Evolutionary conservation across 2,797 vertebrate genomes (phyloP).

Genomic region (Gallinago stenura): DNA sequence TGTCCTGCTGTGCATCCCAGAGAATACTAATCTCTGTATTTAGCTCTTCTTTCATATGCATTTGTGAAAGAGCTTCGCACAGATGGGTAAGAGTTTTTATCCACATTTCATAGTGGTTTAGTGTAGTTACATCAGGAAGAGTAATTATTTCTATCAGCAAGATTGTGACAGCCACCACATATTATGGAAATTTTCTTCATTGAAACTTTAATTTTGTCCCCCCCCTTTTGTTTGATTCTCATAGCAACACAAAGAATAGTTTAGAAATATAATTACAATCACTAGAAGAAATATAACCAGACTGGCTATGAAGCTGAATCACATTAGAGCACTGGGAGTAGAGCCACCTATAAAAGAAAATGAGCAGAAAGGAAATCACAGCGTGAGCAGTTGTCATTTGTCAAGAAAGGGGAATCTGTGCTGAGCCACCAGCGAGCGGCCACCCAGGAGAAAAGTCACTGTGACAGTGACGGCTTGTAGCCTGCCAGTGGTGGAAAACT

Average conservation of each 20-base stretch:
- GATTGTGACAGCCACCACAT: slow-evolving; percentile 69
- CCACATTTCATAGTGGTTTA: slow-evolving; percentile 11
- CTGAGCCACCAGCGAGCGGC: background rate
- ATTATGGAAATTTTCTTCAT: slow-evolving; percentile 61
- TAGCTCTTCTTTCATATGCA: background rate
- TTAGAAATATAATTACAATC: slow-evolving; percentile 52
- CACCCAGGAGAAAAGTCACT: background rate
- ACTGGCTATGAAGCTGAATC: slow-evolving; percentile 21
- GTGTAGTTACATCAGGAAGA: slow-evolving; percentile 35
- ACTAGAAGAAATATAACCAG: slow-evolving; percentile 39
- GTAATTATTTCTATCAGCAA: slow-evolving; percentile 70
- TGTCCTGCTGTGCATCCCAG: background rate
- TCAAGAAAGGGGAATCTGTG: background rate
- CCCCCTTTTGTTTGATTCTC: slow-evolving; percentile 28
- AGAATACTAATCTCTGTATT: background rate
- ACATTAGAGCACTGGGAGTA: background rate
- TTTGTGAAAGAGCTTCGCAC: slow-evolving; percentile 12
- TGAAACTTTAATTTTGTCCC: background rate
- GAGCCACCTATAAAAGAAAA: slow-evolving; percentile 37
- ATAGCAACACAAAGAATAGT: slow-evolving; percentile 30
- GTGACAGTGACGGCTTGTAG: background rate
- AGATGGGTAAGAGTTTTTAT: slow-evolving; percentile 30
- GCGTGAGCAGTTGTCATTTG: slow-evolving; percentile 15
- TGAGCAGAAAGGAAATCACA: slow-evolving; percentile 21
- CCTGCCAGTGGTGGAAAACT: background rate